These are phyloP conservation scores for Pangasius macronema DNA, from an alignment of 2,797 vertebrate genomes.

Conservation along the genomic window DNA sequence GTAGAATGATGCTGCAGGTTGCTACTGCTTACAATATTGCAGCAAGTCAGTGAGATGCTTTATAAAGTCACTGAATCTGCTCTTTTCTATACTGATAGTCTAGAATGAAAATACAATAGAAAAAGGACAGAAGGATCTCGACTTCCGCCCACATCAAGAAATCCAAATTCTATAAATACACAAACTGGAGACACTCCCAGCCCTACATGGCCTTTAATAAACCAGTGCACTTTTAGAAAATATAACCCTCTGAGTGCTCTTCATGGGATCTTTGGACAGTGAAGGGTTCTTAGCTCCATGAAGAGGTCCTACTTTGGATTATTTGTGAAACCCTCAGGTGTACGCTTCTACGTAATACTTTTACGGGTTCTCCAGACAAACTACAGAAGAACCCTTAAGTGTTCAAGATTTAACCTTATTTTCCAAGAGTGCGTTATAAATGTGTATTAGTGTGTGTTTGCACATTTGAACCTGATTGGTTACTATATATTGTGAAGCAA, in stretches of 20 bases:
- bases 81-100: background rate
- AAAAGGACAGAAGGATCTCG: background rate
- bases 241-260: background rate
- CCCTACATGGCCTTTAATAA: background rate
- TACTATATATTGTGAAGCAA: background rate
- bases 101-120: background rate
- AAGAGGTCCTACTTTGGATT: background rate
- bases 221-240: background rate
- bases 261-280: background rate
- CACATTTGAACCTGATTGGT: background rate
- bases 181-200: background rate
- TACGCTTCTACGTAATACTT: background rate
- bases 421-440: background rate
- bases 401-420: background rate
- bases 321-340: background rate
- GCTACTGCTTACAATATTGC: background rate
- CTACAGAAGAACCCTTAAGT: background rate
- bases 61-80: background rate
- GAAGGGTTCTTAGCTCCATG: conserved; percentile 1
- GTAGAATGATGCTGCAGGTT: background rate
- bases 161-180: background rate
- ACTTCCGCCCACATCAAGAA: background rate
- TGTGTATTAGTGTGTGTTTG: background rate
- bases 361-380: background rate
- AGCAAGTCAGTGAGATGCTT: background rate